Base-by-base conservation (phyloP, 1,140 invertebrate genomes). In the Lamellibrachia luymesi region DNA sequence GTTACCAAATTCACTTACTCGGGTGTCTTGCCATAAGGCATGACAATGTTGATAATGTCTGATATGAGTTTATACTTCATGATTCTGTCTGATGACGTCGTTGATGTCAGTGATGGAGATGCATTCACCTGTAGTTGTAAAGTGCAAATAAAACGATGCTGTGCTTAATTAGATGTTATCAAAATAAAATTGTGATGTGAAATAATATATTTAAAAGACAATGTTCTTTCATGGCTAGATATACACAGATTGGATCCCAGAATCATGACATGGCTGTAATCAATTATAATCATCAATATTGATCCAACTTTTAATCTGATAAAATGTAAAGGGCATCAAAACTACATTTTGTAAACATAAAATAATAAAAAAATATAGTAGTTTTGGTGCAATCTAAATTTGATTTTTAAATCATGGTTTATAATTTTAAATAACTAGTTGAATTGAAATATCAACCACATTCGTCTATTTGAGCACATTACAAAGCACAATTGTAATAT, bases 31-130 rank as follows among this genome's bases (percentile, higher is more conserved):
- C 98, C 98, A 1, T 98, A 97, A 2, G 98, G 98, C 51, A 99
- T 95, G 0, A 99, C 98, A 91, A 99, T 98, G 51, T 98, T 98
- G 91, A 99, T 96, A 93, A 99, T 98, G 96, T 99, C 99, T 95
- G 99, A 98, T 93, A 99, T 98, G 22, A 99, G 96, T 96, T 99
- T 99, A 95, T 99, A 98, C 95, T 99, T 99, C 93, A 99, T 97
- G 95, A 99, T 99, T 94, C 99, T 97, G 96, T 99, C 99, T 96
- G 98, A 99, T 0, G 98, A 98, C 0, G 99, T 99, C 0, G 99
- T 99, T 0, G 98, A 98, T 4, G 98, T 98, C 1, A 99, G 96
- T 0, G 98, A 99, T 0, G 99, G 99, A 0, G 98, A 99, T 1
- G 99, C 98, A 95, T 99, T 99, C 0, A 99, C 98, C 97, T 98